A percentile compares a stretch with the other conserved stretches of the same genome.
Evolutionary conservation across 2,888 invertebrate genomes (phyloP).

Genomic region (Mythimna impura): DNA sequence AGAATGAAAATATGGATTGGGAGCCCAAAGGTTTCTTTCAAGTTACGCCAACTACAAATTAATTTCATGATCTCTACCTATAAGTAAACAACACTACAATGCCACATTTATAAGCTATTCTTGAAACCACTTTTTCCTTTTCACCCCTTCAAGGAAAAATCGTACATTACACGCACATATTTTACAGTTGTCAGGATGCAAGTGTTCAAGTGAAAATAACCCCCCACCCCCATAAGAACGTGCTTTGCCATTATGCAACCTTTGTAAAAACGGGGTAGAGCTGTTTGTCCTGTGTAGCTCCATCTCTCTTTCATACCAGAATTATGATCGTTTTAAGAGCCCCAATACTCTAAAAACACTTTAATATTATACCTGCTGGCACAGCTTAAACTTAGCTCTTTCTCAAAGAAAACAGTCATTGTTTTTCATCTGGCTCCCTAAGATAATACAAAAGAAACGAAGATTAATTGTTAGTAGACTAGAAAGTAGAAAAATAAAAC

Average conservation of each 20-base stretch:
- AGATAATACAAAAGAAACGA: conserved; percentile 52
- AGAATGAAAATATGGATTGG: background rate
- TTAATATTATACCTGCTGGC: conserved; percentile 20
- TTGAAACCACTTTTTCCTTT: background rate
- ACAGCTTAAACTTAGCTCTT: conserved; percentile 38
- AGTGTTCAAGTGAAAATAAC: too few species aligned
- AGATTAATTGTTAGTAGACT: conserved; percentile 41
- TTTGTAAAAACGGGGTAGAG: too few species aligned
- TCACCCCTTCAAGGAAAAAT: background rate
- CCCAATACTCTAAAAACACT: conserved; percentile 19
- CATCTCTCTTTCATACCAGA: too few species aligned
- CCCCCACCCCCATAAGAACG: too few species aligned
- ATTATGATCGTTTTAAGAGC: too few species aligned
- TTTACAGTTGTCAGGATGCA: background rate
- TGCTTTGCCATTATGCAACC: too few species aligned
- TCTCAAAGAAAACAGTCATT: conserved; percentile 35
- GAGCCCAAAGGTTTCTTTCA: background rate
- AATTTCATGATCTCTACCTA: background rate
- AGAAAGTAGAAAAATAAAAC: conserved; percentile 43
- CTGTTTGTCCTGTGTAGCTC: too few species aligned
- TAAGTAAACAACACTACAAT: conserved; percentile 1
- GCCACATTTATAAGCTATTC: background rate
- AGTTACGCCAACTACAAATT: background rate
- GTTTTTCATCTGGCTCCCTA: conserved; percentile 38
- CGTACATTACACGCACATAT: background rate